phyloP scores from a whole-genome alignment of 2,113 vertebrate genomes.

The Tupaia chinensis region DNA sequence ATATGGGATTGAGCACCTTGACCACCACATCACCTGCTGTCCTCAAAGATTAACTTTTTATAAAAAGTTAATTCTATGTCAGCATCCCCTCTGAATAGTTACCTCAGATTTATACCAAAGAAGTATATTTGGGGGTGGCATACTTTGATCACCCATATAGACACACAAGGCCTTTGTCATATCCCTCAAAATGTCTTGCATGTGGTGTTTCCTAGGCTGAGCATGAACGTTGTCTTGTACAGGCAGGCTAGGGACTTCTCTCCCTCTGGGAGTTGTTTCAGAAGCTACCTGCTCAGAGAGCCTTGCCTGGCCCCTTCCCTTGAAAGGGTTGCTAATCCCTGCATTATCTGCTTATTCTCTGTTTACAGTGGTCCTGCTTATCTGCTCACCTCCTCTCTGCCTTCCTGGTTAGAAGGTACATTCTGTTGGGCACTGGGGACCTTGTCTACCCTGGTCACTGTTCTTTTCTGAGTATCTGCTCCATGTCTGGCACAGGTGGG shows the following conservation, averaged over 20 bases:
- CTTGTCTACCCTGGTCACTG: not conserved
- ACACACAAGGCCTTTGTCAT: not conserved
- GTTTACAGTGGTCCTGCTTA: not conserved
- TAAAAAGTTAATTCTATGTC: no score
- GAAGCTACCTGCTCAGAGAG: not conserved
- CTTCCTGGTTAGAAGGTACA: not conserved
- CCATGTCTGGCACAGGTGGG: no score
- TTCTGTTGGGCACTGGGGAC: accelerated
- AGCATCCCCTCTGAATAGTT: no score
- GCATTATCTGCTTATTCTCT: not conserved
- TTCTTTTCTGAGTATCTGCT: not conserved
- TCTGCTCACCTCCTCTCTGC: not conserved
- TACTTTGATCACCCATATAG: no score
- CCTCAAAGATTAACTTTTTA: no score
- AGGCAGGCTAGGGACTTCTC: no score
- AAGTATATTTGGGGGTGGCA: no score
- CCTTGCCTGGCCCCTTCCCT: not conserved
- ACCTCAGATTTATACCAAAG: no score
- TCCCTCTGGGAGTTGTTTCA: not conserved
- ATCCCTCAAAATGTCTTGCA: not conserved
- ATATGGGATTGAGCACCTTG: no score
- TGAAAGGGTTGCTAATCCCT: accelerated
- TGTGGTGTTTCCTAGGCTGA: not conserved
- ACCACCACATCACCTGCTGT: no score
- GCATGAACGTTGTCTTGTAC: accelerated